Conservation (phyloP, 2,888 invertebrate genomes). For the Protodeltote pygarga region DNA sequence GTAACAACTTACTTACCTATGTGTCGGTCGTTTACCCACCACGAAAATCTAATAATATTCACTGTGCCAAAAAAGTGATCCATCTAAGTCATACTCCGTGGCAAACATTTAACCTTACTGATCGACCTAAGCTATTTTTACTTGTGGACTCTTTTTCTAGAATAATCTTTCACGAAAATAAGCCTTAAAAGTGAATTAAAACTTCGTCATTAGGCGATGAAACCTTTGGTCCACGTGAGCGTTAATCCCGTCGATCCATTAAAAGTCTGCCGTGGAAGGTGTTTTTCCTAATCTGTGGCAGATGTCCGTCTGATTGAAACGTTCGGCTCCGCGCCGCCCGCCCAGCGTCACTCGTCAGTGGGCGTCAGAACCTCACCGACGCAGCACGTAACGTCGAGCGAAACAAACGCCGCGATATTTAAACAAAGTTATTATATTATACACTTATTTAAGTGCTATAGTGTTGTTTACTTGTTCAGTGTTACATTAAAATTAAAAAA, state of each 20-base stretch:
- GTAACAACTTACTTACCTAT: too few relatives aligned
- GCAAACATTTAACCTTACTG: too few relatives aligned
- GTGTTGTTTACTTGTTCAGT: conserved; percentile 14
- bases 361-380: conserved; percentile 36
- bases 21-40: too few relatives aligned
- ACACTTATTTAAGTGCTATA: conserved; percentile 1
- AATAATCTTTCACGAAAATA: background rate
- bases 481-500: conserved; percentile 3
- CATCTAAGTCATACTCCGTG: too few relatives aligned
- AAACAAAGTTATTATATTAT: conserved; percentile 23
- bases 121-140: too few relatives aligned
- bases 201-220: conserved; percentile 33
- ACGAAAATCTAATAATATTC: too few relatives aligned
- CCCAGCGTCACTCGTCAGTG: conserved; percentile 44
- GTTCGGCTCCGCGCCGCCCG: conserved; percentile 46
- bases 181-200: conserved; percentile 33
- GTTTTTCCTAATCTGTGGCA: conserved; percentile 67
- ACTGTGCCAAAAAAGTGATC: too few relatives aligned
- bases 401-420: conserved; percentile 24
- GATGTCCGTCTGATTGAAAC: conserved; percentile 61
- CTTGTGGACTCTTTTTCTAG: too few relatives aligned
- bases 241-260: conserved; percentile 57
- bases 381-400: conserved; percentile 20
- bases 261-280: conserved; percentile 57
- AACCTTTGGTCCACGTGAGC: conserved; percentile 23